Conservation (phyloP, 2,113 vertebrate genomes). For the Tragelaphus buxtoni region DNA sequence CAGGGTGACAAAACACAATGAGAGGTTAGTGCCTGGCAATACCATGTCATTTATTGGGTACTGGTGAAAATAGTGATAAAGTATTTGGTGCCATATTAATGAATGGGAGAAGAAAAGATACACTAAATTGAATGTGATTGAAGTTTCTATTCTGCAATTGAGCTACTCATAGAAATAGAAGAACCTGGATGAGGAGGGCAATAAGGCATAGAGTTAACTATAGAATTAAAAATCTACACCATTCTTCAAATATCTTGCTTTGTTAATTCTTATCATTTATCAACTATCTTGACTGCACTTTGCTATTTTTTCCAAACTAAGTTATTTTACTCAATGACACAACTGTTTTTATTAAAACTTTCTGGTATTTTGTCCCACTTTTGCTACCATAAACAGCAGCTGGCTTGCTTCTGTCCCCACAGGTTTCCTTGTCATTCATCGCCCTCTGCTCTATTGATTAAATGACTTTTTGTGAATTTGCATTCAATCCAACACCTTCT, state of each 20-base stretch:
- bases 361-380: background rate
- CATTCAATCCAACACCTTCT: conserved; percentile 56
- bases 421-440: conserved; percentile 43
- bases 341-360: background rate
- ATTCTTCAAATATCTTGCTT: background rate
- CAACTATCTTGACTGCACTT: background rate
- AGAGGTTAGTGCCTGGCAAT: background rate
- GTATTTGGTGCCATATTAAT: background rate
- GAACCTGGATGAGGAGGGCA: background rate
- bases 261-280: background rate
- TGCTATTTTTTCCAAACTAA: background rate
- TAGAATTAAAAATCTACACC: background rate
- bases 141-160: background rate
- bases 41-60: background rate
- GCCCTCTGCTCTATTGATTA: conserved; percentile 62
- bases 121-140: background rate
- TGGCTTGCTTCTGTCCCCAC: background rate
- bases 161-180: background rate
- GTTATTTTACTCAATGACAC: background rate
- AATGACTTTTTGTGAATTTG: conserved; percentile 56
- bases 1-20: background rate
- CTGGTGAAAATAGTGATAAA: background rate
- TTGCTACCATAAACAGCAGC: background rate
- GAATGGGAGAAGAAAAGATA: background rate
- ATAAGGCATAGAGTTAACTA: background rate